phyloP scores from a whole-genome alignment of 2,888 invertebrate genomes.

The Eulithis prunata region DNA sequence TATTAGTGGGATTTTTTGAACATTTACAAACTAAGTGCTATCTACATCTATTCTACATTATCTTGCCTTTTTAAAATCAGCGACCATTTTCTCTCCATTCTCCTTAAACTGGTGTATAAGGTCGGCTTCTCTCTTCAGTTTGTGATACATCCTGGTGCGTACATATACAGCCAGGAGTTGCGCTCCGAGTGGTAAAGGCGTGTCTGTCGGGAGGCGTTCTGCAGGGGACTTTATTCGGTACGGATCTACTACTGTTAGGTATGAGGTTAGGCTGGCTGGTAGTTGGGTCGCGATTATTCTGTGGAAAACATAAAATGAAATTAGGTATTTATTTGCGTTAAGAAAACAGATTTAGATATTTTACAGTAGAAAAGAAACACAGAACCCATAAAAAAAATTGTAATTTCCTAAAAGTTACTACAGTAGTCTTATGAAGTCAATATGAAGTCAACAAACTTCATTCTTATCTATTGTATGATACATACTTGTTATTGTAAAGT shows the following conservation, averaged over 20 bases:
- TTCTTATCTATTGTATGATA: not conserved
- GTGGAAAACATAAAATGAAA: constrained; percentile 20
- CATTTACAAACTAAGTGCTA: no score
- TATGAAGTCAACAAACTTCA: no score
- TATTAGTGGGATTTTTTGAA: no score
- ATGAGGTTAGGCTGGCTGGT: constrained; percentile 89
- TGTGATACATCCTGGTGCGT: constrained; percentile 85
- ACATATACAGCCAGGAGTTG: constrained; percentile 92
- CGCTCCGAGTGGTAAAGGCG: constrained; percentile 91
- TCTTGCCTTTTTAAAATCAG: constrained; percentile 68
- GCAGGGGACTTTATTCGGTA: constrained; percentile 93
- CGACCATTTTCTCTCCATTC: constrained; percentile 75
- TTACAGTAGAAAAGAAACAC: no score
- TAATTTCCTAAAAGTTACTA: no score
- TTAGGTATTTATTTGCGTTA: no score
- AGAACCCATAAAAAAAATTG: no score
- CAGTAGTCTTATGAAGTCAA: no score
- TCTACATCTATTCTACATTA: no score
- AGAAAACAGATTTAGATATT: no score
- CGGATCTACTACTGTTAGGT: constrained; percentile 92
- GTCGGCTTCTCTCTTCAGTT: constrained; percentile 69
- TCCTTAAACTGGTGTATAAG: constrained; percentile 68
- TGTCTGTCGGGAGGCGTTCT: constrained; percentile 86
- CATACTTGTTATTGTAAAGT: constrained; percentile 94
- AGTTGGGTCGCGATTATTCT: constrained; percentile 93